phyloP scores from a whole-genome alignment of 92 coral and sea anemone genomes.

The Palythoa caribaeorum region DNA sequence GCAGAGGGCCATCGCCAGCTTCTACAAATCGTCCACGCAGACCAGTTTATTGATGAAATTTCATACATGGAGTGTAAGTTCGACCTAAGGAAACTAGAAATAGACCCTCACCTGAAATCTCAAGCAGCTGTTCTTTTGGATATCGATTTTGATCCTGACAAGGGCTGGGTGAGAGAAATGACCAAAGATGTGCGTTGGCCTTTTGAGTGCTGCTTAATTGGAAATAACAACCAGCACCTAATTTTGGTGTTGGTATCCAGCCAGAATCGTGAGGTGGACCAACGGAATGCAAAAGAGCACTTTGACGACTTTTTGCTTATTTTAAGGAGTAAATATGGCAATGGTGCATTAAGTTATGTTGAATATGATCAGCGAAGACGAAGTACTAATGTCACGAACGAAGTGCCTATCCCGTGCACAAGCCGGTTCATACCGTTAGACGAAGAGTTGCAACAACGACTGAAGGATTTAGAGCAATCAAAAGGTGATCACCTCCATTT shows the following conservation, averaged over 20 bases:
- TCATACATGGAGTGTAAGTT: not conserved
- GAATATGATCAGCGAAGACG: conserved; percentile 13
- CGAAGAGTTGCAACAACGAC: not conserved
- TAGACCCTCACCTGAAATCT: conserved; percentile 15
- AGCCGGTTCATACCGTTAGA: not conserved
- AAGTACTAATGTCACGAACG: not conserved
- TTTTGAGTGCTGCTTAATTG: not conserved
- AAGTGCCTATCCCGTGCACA: not conserved
- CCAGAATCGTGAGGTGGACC: not conserved
- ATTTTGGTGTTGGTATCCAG: conserved; percentile 25
- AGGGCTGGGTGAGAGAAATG: conserved; percentile 19
- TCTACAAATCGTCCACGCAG: not conserved
- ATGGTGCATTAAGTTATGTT: not conserved
- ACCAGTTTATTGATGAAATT: not conserved
- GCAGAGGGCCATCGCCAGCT: not conserved
- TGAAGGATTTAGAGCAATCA: not conserved
- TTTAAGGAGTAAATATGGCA: not conserved
- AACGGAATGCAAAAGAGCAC: conserved; percentile 30
- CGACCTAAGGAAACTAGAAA: not conserved
- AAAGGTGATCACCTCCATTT: not conserved
- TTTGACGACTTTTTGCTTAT: not conserved
- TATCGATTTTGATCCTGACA: not conserved
- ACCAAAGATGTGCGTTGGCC: conserved; percentile 21
- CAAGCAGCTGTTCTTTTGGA: conserved; percentile 23
- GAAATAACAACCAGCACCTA: not conserved